Evolutionary conservation across 23 tunicate genomes (phyloP), one percentile per base, ranked within the genome.

Genomic region (Phallusia fumigata): DNA sequence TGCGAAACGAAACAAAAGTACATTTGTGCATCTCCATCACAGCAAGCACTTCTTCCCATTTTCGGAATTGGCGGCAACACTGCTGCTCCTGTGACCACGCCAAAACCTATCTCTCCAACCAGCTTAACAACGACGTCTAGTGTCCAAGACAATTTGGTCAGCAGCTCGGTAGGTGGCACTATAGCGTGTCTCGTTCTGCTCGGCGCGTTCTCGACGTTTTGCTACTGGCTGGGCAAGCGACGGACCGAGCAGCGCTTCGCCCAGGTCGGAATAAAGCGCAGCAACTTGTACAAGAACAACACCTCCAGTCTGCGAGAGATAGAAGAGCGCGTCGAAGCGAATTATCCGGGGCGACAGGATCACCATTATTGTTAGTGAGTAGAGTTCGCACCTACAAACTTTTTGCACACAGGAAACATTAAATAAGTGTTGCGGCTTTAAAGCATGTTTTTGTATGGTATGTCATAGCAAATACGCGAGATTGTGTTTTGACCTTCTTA

Each of bases 181-280:
- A 13, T 58, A 1, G 69, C 69, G 8, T 58, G 69, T 13, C 28
- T 58, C 11, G 69, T 58, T 24, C 26, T 24, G 28, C 69, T 58
- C 28, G 28, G 26, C 11, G 28, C 13, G 3, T 58, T 58, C 16
- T 58, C 69, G 69, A 21, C 28, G 16, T 24, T 58, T 58, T 58
- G 69, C 69, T 58, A 58, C 28, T 58, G 69, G 69, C 69, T 58
- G 16, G 69, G 69, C 69, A 58, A 13, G 69, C 69, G 69, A 21
- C 26, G 28, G 3, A 58, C 69, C 16, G 69, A 58, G 69, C 26
- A 58, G 28, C 69, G 69, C 15, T 58, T 58, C 16, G 69, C 69
- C 26, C 26, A 58, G 69, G 69, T 16, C 28, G 69, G 69, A 1
- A 58, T 58, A 21, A 58, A 58, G 69, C 69, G 69, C 28, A 22